Base-by-base conservation (phyloP, 92 coral and sea anemone species). In the Porites evermanni region DNA sequence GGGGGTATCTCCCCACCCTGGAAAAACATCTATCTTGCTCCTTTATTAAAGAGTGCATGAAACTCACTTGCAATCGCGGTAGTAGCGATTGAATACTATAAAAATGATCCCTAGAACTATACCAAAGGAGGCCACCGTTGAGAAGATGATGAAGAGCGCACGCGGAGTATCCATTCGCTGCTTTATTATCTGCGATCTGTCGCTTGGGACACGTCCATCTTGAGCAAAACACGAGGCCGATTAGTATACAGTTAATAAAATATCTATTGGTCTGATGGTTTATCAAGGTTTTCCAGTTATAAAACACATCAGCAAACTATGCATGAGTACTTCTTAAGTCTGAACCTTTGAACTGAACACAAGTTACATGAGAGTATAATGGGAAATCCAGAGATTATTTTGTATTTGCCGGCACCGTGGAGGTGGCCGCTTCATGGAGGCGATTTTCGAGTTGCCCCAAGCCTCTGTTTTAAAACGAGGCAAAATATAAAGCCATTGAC, bases 31-130 rank as follows among this genome's bases (percentile, higher is more conserved):
- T 29, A 29, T 29, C 32, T 29, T 29, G 32, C 32, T 29, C 32
- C 32, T 29, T 29, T 29, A 29, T 29, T 29, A 29, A 75, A 61
- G 21, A 18, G 17, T 50, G 19, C 19, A 11, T 8, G 2, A 60
- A 32, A 54, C 94, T 89, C 78, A 95, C 99, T 93, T 91, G 91
- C 88, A 94, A 53, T 95, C 91, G 29, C 99, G 89, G 80, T 97
- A 91, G 70, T 91, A 93, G 17, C 92, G 89, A 32, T 97, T 97
- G 63, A 97, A 97, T 6, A 93, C 79, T 26, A 97, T 87, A 64
- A 97, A 92, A 12, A 87, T 75, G 14, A 92, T 38, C 12, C 98
- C 98, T 53, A 91, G 64, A 14, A 97, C 7, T 14, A 97, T 87
- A 1, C 68, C 99, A 47, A 96, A 72, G 52, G 92, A 70, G 0